A percentile compares a stretch with the other conserved stretches of the same genome.
phyloP scores from a whole-genome alignment of 2,888 invertebrate genomes.

The Yponomeuta cagnagella region DNA sequence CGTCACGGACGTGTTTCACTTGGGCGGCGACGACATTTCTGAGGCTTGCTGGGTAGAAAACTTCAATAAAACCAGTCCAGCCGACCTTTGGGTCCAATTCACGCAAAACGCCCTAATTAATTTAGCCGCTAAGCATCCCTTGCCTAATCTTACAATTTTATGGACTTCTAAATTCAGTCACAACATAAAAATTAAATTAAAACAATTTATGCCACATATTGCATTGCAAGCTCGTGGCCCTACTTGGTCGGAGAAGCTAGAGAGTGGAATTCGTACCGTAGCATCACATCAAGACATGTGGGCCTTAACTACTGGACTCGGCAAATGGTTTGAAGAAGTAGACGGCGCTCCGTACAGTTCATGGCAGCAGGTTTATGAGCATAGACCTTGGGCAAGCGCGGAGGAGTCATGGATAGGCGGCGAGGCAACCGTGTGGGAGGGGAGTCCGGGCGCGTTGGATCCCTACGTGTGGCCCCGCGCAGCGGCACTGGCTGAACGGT shows the following conservation, averaged over 20 bases:
- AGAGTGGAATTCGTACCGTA: conserved; percentile 85
- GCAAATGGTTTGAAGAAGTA: conserved; percentile 89
- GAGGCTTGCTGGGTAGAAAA: conserved; percentile 86
- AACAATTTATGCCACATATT: conserved; percentile 45
- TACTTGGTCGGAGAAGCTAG: conserved; percentile 86
- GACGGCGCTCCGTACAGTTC: conserved; percentile 91
- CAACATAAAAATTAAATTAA: conserved; percentile 59
- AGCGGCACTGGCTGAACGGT: conserved; percentile 87
- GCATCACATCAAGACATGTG: conserved; percentile 92
- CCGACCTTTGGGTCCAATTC: conserved; percentile 87
- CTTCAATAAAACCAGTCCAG: conserved; percentile 84
- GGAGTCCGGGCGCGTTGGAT: conserved; percentile 82
- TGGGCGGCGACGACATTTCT: conserved; percentile 90
- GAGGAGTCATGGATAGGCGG: conserved; percentile 53
- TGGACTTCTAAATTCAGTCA: no score
- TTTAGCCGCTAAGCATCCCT: conserved; percentile 56
- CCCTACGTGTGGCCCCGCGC: conserved; percentile 89
- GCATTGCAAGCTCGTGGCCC: conserved; percentile 89
- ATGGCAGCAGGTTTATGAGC: conserved; percentile 91
- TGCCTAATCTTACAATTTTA: conserved; percentile 33
- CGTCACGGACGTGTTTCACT: conserved; percentile 86
- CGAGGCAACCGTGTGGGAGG: conserved; percentile 61
- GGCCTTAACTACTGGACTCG: conserved; percentile 92
- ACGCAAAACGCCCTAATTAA: conserved; percentile 45
- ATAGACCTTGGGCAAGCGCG: conserved; percentile 82